phyloP scores from a whole-genome alignment of 1,140 invertebrate genomes.

The Xylocopa sonorina region DNA sequence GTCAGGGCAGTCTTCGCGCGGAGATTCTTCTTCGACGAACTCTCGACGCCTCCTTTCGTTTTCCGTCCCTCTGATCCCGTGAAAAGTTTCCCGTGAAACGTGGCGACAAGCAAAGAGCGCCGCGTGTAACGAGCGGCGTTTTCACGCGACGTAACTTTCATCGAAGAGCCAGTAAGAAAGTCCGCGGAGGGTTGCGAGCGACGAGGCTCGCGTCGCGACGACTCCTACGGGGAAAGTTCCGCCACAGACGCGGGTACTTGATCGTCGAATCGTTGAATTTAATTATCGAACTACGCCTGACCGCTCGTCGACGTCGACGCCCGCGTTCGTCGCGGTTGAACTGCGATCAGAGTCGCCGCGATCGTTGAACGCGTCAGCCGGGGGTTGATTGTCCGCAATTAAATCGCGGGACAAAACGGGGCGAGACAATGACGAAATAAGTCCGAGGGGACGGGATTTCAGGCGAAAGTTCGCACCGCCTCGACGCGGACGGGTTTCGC shows the following conservation, averaged over 20 bases:
- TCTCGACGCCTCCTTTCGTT: neutral
- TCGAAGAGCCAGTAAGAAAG: constrained; percentile 46
- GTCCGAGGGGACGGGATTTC: constrained; percentile 33
- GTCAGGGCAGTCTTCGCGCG: constrained; percentile 34
- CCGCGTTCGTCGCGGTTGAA: constrained; percentile 18
- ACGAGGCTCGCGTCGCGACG: neutral
- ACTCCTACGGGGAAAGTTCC: neutral
- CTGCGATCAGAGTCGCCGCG: constrained; percentile 41
- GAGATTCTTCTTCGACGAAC: constrained; percentile 6
- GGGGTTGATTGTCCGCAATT: constrained; percentile 33
- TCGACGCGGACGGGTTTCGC: neutral
- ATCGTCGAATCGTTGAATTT: constrained; percentile 68
- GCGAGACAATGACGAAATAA: constrained; percentile 59
- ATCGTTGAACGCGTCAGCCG: constrained; percentile 49
- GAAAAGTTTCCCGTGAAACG: constrained; percentile 70
- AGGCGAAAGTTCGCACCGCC: constrained; percentile 45
- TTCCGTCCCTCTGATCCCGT: constrained; percentile 3
- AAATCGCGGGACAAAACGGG: constrained; percentile 44
- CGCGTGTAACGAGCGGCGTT: constrained; percentile 54
- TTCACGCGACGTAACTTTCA: constrained; percentile 20
- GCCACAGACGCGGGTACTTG: neutral
- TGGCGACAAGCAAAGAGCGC: constrained; percentile 66
- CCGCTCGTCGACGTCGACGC: neutral
- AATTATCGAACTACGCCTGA: constrained; percentile 51
- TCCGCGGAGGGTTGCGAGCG: neutral